Evolutionary conservation across 1,140 invertebrate species (phyloP).

Genomic region (Ericerus pela): DNA sequence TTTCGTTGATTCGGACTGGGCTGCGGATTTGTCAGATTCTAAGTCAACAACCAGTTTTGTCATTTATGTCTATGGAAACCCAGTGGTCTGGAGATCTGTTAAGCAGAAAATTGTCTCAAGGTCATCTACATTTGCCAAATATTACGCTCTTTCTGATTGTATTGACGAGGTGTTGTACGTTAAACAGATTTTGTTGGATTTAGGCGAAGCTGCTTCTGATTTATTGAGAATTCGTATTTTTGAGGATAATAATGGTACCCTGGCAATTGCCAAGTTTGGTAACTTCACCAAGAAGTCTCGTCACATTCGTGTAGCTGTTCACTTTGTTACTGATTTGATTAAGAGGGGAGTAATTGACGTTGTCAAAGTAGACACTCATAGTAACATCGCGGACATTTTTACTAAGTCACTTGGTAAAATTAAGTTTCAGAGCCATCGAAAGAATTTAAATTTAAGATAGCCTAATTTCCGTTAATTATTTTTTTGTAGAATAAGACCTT

Average conservation of each 20-base stretch:
- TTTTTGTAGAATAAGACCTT: no score
- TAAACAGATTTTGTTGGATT: background rate
- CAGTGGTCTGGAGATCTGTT: constrained; percentile 23
- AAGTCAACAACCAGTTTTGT: constrained; percentile 31
- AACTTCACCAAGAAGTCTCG: constrained; percentile 23
- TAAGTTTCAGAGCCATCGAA: no score
- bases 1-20: constrained; percentile 34
- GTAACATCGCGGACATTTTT: no score
- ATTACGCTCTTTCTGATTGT: constrained; percentile 22
- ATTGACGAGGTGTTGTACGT: constrained; percentile 18
- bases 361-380: no score
- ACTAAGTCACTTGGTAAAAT: no score
- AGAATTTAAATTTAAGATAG: no score
- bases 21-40: constrained; percentile 24
- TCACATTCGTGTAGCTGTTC: constrained; percentile 24
- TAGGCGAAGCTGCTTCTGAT: no score
- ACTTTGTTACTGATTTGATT: constrained; percentile 14
- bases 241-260: constrained; percentile 12
- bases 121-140: constrained; percentile 24
- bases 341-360: no score
- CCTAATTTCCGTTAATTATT: no score
- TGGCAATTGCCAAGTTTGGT: constrained; percentile 17
- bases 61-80: constrained; percentile 24
- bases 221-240: background rate
- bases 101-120: constrained; percentile 23